These are phyloP conservation scores for Serripes groenlandicus DNA, from an alignment of 2,888 invertebrate species.

Conservation along the genomic window DNA sequence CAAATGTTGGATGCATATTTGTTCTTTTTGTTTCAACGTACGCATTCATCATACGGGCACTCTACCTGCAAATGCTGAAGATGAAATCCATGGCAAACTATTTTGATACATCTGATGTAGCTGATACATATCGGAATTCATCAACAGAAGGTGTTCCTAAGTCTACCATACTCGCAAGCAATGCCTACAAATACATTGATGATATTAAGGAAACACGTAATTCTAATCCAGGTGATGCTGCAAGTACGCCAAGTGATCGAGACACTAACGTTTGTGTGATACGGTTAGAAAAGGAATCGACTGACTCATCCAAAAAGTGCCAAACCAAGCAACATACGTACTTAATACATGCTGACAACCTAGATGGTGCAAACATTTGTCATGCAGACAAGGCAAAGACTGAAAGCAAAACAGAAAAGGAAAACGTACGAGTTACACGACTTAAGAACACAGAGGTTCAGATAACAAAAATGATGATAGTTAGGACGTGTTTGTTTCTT, in stretches of 20 bases:
- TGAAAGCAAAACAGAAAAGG: neutral
- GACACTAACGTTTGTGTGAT: neutral
- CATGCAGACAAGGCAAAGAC: neutral
- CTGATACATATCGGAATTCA: neutral
- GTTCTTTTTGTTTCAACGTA: slow-evolving; percentile 1
- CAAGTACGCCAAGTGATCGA: neutral
- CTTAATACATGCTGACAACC: neutral
- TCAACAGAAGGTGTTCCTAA: neutral
- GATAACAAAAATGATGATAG: slow-evolving; percentile 4
- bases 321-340: neutral
- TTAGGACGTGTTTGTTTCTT: neutral
- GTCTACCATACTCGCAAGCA: neutral
- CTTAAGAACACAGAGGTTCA: neutral
- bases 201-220: neutral
- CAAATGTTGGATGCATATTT: neutral
- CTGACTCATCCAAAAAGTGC: neutral
- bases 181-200: neutral
- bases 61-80: neutral
- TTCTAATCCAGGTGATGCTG: neutral
- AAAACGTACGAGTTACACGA: neutral
- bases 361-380: neutral
- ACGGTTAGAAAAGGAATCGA: neutral
- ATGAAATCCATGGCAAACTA: neutral
- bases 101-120: neutral
- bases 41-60: neutral